Base-by-base conservation (phyloP, 1,140 invertebrate genomes). In the Zaprionus inermis region DNA sequence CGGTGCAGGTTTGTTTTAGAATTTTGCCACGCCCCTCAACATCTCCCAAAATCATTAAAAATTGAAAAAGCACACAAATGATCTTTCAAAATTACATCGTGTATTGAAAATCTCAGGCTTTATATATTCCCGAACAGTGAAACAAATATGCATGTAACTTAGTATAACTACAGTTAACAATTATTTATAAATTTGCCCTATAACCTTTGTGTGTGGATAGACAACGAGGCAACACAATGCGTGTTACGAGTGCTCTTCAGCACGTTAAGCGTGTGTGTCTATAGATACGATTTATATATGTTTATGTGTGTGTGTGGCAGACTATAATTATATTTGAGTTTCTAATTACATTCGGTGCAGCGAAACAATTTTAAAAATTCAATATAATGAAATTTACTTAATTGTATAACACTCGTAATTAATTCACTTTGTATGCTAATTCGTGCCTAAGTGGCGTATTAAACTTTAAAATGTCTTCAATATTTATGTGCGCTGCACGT, bases 311-410 rank as follows among this genome's bases (percentile, higher is more conserved):
- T 69, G 16, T 76, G 59, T 52, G 51, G 55, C 18, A 36, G 70
- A 32, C 71, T 76, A 70, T 86, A 86, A 89, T 86, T 89, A 79
- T 86, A 89, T 86, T 86, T 86, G 83, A 83, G 67, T 78, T 89
- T 78, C 84, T 89, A 89, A 88, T 89, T 88, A 88, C 80, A 73
- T 86, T 79, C 60, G 56, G 69, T 81, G 60, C 57, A 55, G 74
- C 56, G 70, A 69, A 83, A 82, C 80, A 82, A 84, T 83, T 86
- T 88, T 83, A 89, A 88, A 88, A 88, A 88, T 88, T 88, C 83
- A 89, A 88, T 88, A 79, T 84, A 89, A 89, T 88, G 85, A 88
- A 88, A 88, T 88, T 88, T 84, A 88, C 83, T 88, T 88, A 88
- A 88, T 88, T 88, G 83, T 88, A 88, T 88, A 88, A 88, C 82